These are phyloP conservation scores for Chalcosyrphus nemorum DNA, from an alignment of 2,888 invertebrate genomes.

Conservation along the genomic window DNA sequence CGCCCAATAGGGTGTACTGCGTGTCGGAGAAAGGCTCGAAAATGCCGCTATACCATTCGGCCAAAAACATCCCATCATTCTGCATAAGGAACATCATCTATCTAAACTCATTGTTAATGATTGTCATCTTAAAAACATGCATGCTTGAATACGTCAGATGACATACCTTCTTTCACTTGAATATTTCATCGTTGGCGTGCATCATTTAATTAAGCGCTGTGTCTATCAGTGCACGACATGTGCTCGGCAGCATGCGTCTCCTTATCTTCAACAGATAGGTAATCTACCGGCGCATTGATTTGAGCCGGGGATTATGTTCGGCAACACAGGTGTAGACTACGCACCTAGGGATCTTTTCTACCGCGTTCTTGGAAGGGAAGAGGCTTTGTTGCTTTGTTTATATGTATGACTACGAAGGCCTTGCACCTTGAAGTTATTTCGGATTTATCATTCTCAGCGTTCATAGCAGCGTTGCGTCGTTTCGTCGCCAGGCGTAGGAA, in stretches of 20 bases:
- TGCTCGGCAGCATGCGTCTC: conserved; percentile 15
- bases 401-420: no score
- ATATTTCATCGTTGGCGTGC: conserved; percentile 41
- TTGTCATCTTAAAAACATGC: conserved; percentile 47
- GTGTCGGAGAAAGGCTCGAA: conserved; percentile 59
- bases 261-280: conserved; percentile 44
- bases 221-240: conserved; percentile 58
- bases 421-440: no score
- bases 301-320: conserved; percentile 49
- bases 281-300: conserved; percentile 33
- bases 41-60: conserved; percentile 58
- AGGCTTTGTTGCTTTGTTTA: no score
- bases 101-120: conserved; percentile 45
- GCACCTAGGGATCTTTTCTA: conserved; percentile 65
- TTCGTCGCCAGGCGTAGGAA: no score
- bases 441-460: no score
- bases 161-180: conserved; percentile 45
- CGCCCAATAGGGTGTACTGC: no score
- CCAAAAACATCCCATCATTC: conserved; percentile 66
- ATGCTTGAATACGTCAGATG: conserved; percentile 61
- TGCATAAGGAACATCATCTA: conserved; percentile 51
- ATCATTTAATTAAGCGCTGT: conserved; percentile 36
- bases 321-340: conserved; percentile 65
- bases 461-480: no score
- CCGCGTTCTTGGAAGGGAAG: no score